A percentile compares a stretch with the other conserved stretches of the same genome.
Evolutionary conservation across 2,113 vertebrate species (phyloP).

Genomic region (Sceloporus undulatus): DNA sequence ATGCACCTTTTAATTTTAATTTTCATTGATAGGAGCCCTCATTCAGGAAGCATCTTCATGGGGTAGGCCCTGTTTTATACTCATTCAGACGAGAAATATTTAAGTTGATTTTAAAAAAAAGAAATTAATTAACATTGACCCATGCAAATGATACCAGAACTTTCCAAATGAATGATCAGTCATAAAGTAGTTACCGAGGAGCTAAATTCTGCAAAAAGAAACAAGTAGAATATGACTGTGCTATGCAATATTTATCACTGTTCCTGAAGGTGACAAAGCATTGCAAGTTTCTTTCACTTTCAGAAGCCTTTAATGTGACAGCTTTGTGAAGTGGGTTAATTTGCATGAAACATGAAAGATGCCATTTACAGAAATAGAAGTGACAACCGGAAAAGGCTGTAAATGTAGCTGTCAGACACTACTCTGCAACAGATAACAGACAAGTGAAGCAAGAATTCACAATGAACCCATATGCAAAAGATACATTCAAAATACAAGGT

Average conservation of each 20-base stretch:
- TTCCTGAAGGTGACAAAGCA: slow-evolving; percentile 49
- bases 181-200: slow-evolving; percentile 26
- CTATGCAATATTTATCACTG: slow-evolving; percentile 50
- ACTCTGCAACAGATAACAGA: slow-evolving; percentile 17
- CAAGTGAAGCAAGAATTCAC: slow-evolving; percentile 40
- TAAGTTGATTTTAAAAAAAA: slow-evolving; percentile 52
- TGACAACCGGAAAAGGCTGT: slow-evolving; percentile 43
- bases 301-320: slow-evolving; percentile 52
- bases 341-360: slow-evolving; percentile 42
- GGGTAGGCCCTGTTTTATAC: slow-evolving; percentile 16
- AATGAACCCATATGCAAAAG: slow-evolving; percentile 39
- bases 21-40: too few relatives aligned
- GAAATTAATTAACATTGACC: slow-evolving; percentile 27
- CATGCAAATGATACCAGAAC: slow-evolving; percentile 40
- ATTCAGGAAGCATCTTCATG: too few relatives aligned
- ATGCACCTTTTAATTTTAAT: too few relatives aligned
- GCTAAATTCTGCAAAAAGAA: slow-evolving; percentile 39
- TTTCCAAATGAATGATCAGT: slow-evolving; percentile 23
- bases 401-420: slow-evolving; percentile 54
- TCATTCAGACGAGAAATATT: slow-evolving; percentile 24
- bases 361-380: slow-evolving; percentile 62
- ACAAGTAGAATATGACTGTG: slow-evolving; percentile 20
- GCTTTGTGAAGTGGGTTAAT: slow-evolving; percentile 59
- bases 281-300: slow-evolving; percentile 54
- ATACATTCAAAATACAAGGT: slow-evolving; percentile 45